Percentiles rank a stretch among this genome's conserved stretches.
phyloP scores from a whole-genome alignment of 2,113 vertebrate genomes.

The Struthidea cinerea region DNA sequence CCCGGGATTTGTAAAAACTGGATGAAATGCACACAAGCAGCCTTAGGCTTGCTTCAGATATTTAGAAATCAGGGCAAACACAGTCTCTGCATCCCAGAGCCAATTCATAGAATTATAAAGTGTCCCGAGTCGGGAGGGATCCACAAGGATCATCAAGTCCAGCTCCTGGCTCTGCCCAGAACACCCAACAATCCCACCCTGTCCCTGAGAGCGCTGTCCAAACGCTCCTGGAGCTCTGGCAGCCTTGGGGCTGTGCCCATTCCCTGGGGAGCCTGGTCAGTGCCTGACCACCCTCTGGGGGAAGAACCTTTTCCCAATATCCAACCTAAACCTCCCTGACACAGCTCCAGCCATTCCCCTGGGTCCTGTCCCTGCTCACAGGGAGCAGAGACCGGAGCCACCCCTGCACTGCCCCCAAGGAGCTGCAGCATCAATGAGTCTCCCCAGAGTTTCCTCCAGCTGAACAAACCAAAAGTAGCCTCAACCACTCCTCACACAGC shows the following conservation, averaged over 20 bases:
- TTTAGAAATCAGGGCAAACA: neutral
- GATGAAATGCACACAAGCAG: neutral
- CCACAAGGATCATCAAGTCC: neutral
- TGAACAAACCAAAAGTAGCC: neutral
- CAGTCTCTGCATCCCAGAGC: neutral
- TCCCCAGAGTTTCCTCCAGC: neutral
- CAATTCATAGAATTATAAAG: neutral
- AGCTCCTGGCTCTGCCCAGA: neutral
- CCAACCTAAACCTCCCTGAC: neutral
- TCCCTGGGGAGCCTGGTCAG: neutral
- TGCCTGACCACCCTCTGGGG: neutral
- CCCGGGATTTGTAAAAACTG: neutral
- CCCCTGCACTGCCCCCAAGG: neutral
- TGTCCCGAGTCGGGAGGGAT: neutral
- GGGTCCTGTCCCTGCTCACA: neutral
- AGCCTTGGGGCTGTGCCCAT: rapidly evolving
- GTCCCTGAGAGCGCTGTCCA: neutral
- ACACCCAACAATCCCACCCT: neutral
- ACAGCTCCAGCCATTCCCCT: neutral
- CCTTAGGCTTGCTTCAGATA: neutral
- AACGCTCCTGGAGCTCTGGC: neutral
- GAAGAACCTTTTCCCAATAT: neutral
- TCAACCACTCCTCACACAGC: neutral
- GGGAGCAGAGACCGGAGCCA: neutral
- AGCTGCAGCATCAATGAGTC: neutral